A percentile compares a stretch with the other conserved stretches of the same genome.
Evolutionary conservation across 2,797 vertebrate species (phyloP).

Genomic region (Lemur catta): DNA sequence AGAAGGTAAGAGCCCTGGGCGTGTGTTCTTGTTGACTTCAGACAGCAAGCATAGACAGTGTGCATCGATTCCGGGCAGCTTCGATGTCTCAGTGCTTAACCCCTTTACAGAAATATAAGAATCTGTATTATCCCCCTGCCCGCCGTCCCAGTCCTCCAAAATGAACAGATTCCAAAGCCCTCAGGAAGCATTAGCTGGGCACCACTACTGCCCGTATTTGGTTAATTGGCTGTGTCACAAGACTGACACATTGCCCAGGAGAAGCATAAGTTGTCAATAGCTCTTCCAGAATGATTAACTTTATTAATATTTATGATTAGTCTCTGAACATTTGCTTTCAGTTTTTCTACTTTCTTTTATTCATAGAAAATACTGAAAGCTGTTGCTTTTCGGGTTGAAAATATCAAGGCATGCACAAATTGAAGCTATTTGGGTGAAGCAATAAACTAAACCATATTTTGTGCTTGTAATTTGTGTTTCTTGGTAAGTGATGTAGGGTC

Average conservation of each 20-base stretch:
- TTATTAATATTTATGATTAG: background rate
- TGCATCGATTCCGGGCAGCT: background rate
- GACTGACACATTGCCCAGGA: background rate
- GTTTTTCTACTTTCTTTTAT: background rate
- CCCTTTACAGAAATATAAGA: background rate
- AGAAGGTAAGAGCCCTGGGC: background rate
- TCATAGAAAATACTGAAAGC: background rate
- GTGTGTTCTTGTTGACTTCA: background rate
- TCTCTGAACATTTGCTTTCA: background rate
- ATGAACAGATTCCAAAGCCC: background rate
- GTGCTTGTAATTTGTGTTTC: background rate
- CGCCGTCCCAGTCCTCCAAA: background rate
- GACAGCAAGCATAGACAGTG: background rate
- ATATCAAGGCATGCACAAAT: background rate
- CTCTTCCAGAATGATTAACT: background rate
- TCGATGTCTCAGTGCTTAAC: background rate
- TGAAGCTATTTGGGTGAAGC: background rate
- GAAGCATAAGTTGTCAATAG: conserved; percentile 6
- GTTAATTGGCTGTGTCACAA: background rate
- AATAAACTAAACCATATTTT: background rate
- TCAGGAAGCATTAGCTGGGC: background rate
- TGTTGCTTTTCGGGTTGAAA: background rate
- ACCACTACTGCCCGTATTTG: background rate
- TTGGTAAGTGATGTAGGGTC: background rate
- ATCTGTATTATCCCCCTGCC: background rate